Evolutionary conservation across 2,113 vertebrate species (phyloP).

Genomic region (Tyrannus savana): DNA sequence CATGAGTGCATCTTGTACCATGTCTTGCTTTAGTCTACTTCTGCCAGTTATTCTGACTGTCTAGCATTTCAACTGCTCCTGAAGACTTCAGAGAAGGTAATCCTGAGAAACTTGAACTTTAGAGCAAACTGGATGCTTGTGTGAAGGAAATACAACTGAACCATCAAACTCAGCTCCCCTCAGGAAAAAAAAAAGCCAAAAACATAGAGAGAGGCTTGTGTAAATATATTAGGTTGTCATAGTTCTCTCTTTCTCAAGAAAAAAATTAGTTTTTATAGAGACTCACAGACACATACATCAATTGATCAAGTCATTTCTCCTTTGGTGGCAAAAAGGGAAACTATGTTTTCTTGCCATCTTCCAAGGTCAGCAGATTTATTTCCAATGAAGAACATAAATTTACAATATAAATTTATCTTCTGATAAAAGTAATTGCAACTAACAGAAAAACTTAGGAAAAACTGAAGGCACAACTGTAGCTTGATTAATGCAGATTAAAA

Average conservation of each 20-base stretch:
- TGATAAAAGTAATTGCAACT: neutral
- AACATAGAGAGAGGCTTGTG: fast-evolving
- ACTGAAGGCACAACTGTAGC: neutral
- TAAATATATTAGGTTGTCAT: neutral
- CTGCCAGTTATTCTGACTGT: neutral
- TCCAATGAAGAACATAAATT: neutral
- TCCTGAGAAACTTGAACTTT: neutral
- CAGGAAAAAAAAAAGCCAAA: neutral
- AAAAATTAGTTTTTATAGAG: neutral
- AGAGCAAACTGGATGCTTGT: neutral
- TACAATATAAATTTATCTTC: neutral
- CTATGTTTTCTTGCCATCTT: neutral
- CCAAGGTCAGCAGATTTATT: neutral
- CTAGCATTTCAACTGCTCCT: neutral
- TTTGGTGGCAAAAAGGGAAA: neutral
- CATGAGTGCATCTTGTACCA: fast-evolving
- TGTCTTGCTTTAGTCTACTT: neutral
- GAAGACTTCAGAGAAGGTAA: neutral
- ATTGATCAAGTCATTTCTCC: neutral
- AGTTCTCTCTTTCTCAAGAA: neutral
- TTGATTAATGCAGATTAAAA: neutral
- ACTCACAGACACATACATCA: neutral
- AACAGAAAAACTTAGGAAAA: neutral
- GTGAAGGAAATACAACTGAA: neutral
- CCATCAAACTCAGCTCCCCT: fast-evolving